A percentile compares a stretch with the other conserved stretches of the same genome.
Conservation (phyloP, 2,888 invertebrate genomes). For the Phytoseiulus persimilis region DNA sequence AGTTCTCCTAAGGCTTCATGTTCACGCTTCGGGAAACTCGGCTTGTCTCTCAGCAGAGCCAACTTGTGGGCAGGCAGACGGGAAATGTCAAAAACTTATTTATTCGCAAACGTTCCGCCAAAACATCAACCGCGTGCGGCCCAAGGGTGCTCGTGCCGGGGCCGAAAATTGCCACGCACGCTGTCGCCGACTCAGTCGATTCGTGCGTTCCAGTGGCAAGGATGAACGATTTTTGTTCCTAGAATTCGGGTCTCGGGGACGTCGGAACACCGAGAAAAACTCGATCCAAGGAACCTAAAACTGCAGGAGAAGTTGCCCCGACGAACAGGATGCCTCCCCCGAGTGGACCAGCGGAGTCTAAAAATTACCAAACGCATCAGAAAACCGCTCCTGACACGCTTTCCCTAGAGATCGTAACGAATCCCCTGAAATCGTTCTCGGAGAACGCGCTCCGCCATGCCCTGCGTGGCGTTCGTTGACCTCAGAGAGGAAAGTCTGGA, state of each 20-base stretch:
- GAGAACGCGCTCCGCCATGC: no score
- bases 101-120: conserved; percentile 19
- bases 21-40: background rate
- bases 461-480: no score
- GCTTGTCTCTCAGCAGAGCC: background rate
- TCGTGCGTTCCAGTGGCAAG: background rate
- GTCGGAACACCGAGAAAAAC: background rate
- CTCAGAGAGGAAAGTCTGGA: background rate
- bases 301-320: no score
- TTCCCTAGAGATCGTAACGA: no score
- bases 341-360: no score
- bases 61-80: background rate
- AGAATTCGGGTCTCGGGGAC: background rate
- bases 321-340: no score
- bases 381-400: no score
- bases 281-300: no score
- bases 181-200: background rate
- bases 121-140: background rate
- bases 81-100: conserved; percentile 38
- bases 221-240: background rate
- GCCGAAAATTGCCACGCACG: background rate
- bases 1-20: background rate
- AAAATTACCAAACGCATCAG: no score
- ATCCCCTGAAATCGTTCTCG: no score
- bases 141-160: background rate